These are phyloP conservation scores for Melinaea marsaeus DNA, from an alignment of 2,888 invertebrate genomes.

Conservation along the genomic window DNA sequence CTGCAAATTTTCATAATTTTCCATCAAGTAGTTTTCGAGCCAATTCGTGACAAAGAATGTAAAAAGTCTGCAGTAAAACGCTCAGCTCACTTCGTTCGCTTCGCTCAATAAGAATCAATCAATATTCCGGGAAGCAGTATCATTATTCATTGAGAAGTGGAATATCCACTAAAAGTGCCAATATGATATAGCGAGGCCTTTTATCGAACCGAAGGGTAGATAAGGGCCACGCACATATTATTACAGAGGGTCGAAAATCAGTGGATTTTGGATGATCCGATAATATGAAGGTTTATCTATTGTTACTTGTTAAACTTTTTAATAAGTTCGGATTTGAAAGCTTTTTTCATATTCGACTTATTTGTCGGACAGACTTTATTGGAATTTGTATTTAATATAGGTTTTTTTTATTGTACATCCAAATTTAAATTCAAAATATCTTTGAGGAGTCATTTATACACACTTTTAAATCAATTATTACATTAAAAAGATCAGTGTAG, in stretches of 20 bases:
- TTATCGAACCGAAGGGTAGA: slow-evolving; percentile 64
- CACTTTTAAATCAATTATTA: no score
- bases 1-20: no score
- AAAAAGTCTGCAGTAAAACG: no score
- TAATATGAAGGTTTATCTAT: slow-evolving; percentile 48
- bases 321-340: slow-evolving; percentile 44
- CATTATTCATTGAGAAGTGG: slow-evolving; percentile 59
- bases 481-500: no score
- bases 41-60: no score
- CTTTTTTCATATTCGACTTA: slow-evolving; percentile 10
- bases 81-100: slow-evolving; percentile 40
- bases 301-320: slow-evolving; percentile 40
- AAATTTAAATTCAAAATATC: no score
- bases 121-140: slow-evolving; percentile 35
- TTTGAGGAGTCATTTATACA: no score
- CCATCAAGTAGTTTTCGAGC: no score
- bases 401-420: no score
- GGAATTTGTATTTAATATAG: neutral
- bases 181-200: slow-evolving; percentile 73
- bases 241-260: slow-evolving; percentile 73
- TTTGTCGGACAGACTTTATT: neutral
- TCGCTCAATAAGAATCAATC: slow-evolving; percentile 29
- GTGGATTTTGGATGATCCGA: slow-evolving; percentile 61
- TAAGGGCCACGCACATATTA: slow-evolving; percentile 61
- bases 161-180: slow-evolving; percentile 68